phyloP scores from a whole-genome alignment of 2,113 vertebrate species.

The Peromyscus californicus region DNA sequence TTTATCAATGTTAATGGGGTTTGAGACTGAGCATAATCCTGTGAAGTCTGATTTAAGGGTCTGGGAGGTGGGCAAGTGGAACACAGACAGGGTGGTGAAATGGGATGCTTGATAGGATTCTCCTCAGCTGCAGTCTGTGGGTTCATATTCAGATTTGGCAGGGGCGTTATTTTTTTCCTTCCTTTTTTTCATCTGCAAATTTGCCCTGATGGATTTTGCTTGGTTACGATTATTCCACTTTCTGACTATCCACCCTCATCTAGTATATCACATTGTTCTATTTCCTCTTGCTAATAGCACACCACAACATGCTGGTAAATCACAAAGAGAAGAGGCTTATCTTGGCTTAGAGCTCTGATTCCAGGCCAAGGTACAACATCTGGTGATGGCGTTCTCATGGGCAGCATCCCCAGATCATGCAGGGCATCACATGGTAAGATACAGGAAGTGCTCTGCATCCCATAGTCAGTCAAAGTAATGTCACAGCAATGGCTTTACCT shows the following conservation, averaged over 20 bases:
- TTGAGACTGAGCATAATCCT: background rate
- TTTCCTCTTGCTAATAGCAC: background rate
- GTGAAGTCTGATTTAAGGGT: background rate
- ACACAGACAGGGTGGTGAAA: background rate
- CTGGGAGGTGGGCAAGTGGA: background rate
- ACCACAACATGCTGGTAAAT: background rate
- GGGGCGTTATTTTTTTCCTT: background rate
- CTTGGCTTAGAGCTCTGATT: background rate
- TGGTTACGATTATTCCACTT: background rate
- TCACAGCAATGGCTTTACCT: background rate
- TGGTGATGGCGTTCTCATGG: background rate
- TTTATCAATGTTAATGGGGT: background rate
- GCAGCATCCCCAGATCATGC: background rate
- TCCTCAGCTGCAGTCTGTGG: background rate
- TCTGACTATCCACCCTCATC: background rate
- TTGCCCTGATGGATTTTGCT: background rate
- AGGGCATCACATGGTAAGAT: background rate
- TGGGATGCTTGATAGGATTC: background rate
- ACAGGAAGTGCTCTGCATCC: background rate
- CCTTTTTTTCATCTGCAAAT: background rate
- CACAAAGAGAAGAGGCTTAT: background rate
- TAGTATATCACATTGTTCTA: background rate
- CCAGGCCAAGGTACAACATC: background rate
- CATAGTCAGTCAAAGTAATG: background rate
- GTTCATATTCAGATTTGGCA: background rate